These are phyloP conservation scores for Uria aalge DNA, from an alignment of 2,113 vertebrate genomes.

Conservation along the genomic window DNA sequence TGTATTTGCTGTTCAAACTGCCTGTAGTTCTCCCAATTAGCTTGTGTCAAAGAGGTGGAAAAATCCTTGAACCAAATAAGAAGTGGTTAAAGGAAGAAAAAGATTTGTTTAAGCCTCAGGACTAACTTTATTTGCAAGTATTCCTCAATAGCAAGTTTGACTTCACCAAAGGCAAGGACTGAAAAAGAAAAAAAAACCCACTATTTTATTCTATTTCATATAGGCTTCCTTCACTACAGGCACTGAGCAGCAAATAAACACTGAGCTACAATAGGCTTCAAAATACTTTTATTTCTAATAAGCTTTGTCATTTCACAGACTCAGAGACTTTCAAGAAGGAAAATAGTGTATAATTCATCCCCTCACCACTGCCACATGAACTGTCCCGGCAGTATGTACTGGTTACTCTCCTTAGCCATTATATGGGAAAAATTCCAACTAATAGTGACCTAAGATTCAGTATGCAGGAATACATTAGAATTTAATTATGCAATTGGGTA, in stretches of 20 bases:
- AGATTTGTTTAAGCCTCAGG: conserved; percentile 54
- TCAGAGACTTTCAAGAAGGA: background rate
- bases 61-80: conserved; percentile 41
- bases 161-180: conserved; percentile 8
- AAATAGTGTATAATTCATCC: background rate
- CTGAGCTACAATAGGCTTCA: background rate
- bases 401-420: background rate
- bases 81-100: conserved; percentile 52
- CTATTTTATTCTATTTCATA: background rate
- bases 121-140: conserved; percentile 40
- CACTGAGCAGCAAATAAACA: background rate
- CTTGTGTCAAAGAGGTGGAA: conserved; percentile 57
- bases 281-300: conserved; percentile 7
- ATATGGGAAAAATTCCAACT: background rate
- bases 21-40: conserved; percentile 71
- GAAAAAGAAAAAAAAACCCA: background rate
- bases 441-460: background rate
- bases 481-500: background rate
- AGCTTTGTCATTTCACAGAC: background rate
- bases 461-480: background rate
- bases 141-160: background rate
- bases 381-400: background rate
- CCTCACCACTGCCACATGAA: fast-evolving
- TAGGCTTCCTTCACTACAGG: background rate
- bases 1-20: conserved; percentile 70